Evolutionary conservation across 1,140 invertebrate genomes (phyloP).

Genomic region (Ectropis grisescens): DNA sequence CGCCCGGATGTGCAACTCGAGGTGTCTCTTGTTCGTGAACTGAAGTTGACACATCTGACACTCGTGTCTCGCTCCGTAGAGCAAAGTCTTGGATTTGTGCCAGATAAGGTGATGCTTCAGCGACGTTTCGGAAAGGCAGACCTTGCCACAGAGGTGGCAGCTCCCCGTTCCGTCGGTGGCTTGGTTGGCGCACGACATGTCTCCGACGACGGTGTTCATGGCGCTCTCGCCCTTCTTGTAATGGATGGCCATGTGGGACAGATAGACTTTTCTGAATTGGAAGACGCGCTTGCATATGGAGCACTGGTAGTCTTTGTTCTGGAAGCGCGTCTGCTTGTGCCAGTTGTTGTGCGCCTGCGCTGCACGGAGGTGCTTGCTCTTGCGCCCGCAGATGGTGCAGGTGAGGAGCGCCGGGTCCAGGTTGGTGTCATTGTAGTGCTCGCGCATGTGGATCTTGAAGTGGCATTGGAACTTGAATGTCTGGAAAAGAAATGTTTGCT

Average conservation of each 20-base stretch:
- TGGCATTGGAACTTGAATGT: slow-evolving; percentile 54
- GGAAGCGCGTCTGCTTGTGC: slow-evolving; percentile 59
- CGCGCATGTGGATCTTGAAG: slow-evolving; percentile 60
- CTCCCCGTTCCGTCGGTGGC: slow-evolving; percentile 35
- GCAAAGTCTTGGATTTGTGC: slow-evolving; percentile 52
- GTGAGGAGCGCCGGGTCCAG: slow-evolving; percentile 49
- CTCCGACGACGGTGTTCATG: slow-evolving; percentile 41
- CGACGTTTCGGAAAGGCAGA: slow-evolving; percentile 50
- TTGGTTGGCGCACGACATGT: slow-evolving; percentile 16
- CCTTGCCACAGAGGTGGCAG: slow-evolving; percentile 53
- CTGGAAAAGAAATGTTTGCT: slow-evolving; percentile 31
- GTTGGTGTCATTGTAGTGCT: slow-evolving; percentile 51
- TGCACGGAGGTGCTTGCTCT: slow-evolving; percentile 58
- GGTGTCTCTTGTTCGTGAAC: slow-evolving; percentile 53
- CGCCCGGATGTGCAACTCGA: slow-evolving; percentile 45
- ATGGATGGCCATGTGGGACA: slow-evolving; percentile 58
- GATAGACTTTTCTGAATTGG: slow-evolving; percentile 46
- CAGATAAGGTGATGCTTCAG: slow-evolving; percentile 54
- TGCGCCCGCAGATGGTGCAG: slow-evolving; percentile 51
- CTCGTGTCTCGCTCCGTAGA: slow-evolving; percentile 42
- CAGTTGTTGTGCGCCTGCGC: slow-evolving; percentile 61
- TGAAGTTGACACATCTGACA: slow-evolving; percentile 47
- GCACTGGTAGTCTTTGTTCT: slow-evolving; percentile 58
- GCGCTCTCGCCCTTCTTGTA: slow-evolving; percentile 48
- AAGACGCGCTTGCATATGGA: slow-evolving; percentile 60